Evolutionary conservation across 2,113 vertebrate species (phyloP), one percentile per base, ranked within the genome.

Genomic region (Xerus inauris): DNA sequence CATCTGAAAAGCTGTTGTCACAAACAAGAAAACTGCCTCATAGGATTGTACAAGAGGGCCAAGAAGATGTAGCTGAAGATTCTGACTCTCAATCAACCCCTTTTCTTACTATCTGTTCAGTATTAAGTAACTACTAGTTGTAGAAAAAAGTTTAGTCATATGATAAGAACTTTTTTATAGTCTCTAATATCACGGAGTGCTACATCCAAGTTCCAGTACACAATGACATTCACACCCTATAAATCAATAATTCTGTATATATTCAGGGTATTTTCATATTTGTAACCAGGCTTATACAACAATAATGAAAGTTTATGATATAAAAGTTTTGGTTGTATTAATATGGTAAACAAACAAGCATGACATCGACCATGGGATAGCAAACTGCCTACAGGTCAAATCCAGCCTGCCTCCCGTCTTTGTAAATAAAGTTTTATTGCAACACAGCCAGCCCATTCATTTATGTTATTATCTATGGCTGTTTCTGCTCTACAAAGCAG

Each of bases 191-290:
- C 49, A 22, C 67, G n/a, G 8, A 92, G 42, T n/a, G 49, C 65
- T 59, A 81, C 32, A 65, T 76, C 45, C 57, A 85, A 71, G 28
- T 42, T 89, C 45, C 6, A 1, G 54, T 92, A 92, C 38, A 69
- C 30, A 57, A 75, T 51, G 40, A 73, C 24, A 42, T 47, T 54
- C 47, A 85, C 14, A 93, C 67, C 20, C n/a, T 90, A 51, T 59
- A 94, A 95, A 87, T 65, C 79, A 87, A 72, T 57, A 54, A 65
- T 59, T 86, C 51, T 49, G 62, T n/a, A 86, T 22, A 47, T 49
- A 42, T n/a, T 65, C 47, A 59, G 28, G 17, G 26, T 80, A 40
- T 98, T 98, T 98, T 96, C 97, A 97, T 97, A 54, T 91, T 26
- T 83, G 14, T 17, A 67, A 9, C 76, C 87, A 81, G 83, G 83